phyloP scores from a whole-genome alignment of 2,113 vertebrate species.

The Illadopsis cleaveri region DNA sequence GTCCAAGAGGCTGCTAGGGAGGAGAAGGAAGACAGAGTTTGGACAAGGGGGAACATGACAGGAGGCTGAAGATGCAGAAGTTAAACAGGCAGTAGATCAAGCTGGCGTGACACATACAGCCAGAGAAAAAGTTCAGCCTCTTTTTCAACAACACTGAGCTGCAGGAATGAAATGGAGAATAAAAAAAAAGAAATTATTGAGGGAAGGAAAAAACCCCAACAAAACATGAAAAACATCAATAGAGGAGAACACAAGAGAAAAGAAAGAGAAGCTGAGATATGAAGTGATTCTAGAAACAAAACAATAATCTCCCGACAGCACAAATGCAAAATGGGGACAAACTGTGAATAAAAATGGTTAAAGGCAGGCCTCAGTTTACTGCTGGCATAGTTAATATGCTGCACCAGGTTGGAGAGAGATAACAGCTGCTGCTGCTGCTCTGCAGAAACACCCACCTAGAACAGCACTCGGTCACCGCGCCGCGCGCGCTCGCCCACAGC shows the following conservation, averaged over 20 bases:
- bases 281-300: not conserved
- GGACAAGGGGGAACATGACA: not conserved
- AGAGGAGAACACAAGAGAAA: not conserved
- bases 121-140: not conserved
- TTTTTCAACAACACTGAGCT: not conserved
- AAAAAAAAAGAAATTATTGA: not conserved
- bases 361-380: not conserved
- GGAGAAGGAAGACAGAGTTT: not conserved
- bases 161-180: not conserved
- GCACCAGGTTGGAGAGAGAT: not conserved
- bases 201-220: accelerated
- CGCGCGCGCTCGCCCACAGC: not conserved
- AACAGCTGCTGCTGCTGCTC: not conserved
- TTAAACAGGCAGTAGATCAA: not conserved
- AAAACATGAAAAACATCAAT: not conserved
- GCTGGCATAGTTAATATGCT: not conserved
- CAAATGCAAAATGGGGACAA: not conserved
- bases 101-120: not conserved
- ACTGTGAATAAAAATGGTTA: not conserved
- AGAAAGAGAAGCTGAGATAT: not conserved
- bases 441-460: not conserved
- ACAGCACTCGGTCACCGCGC: not conserved
- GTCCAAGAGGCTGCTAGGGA: not conserved
- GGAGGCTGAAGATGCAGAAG: not conserved
- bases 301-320: not conserved